These are phyloP conservation scores for Siderastrea radians DNA, from an alignment of 92 coral and sea anemone species.

Conservation along the genomic window DNA sequence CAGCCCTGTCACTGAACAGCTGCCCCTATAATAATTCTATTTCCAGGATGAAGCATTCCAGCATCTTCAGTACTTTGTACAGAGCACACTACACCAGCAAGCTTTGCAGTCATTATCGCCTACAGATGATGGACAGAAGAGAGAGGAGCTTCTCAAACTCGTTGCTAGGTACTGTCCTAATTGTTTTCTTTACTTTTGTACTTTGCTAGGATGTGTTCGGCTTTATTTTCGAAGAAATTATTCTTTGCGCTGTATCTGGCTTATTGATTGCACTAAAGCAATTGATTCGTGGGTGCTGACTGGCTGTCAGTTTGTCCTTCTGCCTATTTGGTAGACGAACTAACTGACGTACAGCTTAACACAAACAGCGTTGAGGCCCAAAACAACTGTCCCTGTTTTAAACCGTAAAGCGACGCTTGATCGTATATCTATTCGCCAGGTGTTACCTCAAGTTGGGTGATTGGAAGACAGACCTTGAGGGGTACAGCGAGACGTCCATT, in stretches of 20 bases:
- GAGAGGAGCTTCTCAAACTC: conserved; percentile 96
- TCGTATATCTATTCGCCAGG: conserved; percentile 34
- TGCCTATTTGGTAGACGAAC: too few species aligned
- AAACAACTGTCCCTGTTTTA: too few species aligned
- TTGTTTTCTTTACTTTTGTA: too few species aligned
- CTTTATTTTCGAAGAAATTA: too few species aligned
- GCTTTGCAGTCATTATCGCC: conserved; percentile 97
- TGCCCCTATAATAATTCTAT: background rate
- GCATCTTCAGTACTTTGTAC: conserved; percentile 96
- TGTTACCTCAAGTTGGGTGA: conserved; percentile 98
- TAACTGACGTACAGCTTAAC: too few species aligned
- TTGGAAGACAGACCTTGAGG: conserved; percentile 95
- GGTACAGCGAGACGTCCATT: conserved; percentile 92
- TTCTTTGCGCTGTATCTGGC: too few species aligned
- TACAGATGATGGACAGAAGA: conserved; percentile 91
- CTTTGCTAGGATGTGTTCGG: too few species aligned
- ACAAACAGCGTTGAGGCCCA: too few species aligned
- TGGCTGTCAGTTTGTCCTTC: too few species aligned
- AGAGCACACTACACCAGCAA: conserved; percentile 93
- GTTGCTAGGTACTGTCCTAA: conserved; percentile 77
- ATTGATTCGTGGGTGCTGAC: too few species aligned
- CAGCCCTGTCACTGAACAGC: too few species aligned
- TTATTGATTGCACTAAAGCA: too few species aligned
- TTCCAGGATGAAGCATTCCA: conserved; percentile 93
- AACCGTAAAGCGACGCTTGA: background rate